phyloP scores from a whole-genome alignment of 2,888 invertebrate species.

The Caenorhabditis sinica region DNA sequence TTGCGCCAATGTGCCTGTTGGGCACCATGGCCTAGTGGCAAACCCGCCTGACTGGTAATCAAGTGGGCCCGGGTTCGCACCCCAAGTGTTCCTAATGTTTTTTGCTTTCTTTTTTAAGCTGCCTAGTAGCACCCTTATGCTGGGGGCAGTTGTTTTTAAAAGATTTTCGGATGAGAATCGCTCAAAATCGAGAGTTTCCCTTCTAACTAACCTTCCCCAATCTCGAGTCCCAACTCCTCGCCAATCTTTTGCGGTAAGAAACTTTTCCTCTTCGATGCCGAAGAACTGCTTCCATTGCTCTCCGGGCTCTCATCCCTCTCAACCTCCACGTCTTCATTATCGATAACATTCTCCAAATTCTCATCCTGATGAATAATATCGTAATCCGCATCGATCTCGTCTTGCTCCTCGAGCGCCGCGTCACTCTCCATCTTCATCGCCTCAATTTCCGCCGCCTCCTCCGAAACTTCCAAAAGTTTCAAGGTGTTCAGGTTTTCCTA shows the following conservation, averaged over 20 bases:
- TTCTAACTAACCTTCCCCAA: slow-evolving; percentile 22
- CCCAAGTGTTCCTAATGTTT: neutral
- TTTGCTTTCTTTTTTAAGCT: neutral
- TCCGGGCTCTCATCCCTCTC: slow-evolving; percentile 84
- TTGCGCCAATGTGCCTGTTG: too few species aligned
- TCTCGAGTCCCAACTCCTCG: slow-evolving; percentile 58
- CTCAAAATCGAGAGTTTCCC: neutral
- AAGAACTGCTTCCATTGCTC: slow-evolving; percentile 54
- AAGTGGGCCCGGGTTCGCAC: neutral
- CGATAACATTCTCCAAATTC: neutral
- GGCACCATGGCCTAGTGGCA: neutral
- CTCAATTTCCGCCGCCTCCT: slow-evolving; percentile 29
- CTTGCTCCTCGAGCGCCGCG: slow-evolving; percentile 37
- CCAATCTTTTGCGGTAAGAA: slow-evolving; percentile 67
- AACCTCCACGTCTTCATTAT: slow-evolving; percentile 82
- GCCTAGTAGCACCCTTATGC: too few species aligned
- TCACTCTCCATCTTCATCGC: slow-evolving; percentile 20
- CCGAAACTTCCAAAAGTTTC: neutral
- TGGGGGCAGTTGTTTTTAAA: too few species aligned
- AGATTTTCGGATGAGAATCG: too few species aligned
- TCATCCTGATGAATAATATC: neutral
- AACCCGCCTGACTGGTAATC: neutral
- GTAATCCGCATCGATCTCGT: slow-evolving; percentile 33
- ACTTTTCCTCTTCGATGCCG: slow-evolving; percentile 70
- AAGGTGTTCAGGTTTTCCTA: neutral